Percentiles rank a stretch among this genome's conserved stretches.
phyloP scores from a whole-genome alignment of 2,113 vertebrate genomes.

The Orientallactaga bullata region DNA sequence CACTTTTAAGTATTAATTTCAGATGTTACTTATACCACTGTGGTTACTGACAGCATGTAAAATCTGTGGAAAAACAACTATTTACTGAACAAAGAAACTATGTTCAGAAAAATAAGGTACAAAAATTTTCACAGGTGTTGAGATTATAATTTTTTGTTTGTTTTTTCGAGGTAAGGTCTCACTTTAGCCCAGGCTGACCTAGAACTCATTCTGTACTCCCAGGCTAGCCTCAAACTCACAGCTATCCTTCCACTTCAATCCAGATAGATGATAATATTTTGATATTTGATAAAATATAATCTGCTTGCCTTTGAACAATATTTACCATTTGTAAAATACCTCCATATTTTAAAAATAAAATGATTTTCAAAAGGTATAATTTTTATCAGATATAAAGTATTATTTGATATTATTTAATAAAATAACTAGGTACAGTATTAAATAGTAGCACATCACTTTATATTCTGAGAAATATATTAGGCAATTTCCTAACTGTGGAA shows the following conservation, averaged over 20 bases:
- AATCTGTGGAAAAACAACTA: slow-evolving; percentile 37
- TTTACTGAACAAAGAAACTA: slow-evolving; percentile 25
- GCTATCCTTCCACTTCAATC: too few species aligned
- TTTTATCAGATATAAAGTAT: slow-evolving; percentile 12
- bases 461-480: background rate
- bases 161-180: too few species aligned
- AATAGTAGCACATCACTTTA: background rate
- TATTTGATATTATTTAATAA: slow-evolving; percentile 28
- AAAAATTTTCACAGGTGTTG: slow-evolving; percentile 21
- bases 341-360: slow-evolving; percentile 51
- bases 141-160: background rate
- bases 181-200: too few species aligned
- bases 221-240: too few species aligned
- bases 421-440: background rate
- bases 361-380: slow-evolving; percentile 28
- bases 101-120: slow-evolving; percentile 11
- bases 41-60: slow-evolving; percentile 26
- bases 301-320: slow-evolving; percentile 54
- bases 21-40: slow-evolving; percentile 40
- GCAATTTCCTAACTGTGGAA: background rate
- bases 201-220: too few species aligned
- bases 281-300: slow-evolving; percentile 55
- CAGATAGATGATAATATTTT: slow-evolving; percentile 34
- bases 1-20: slow-evolving; percentile 34
- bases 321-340: slow-evolving; percentile 38